A percentile compares a stretch with the other conserved stretches of the same genome.
Conservation (phyloP, 1,140 invertebrate species). For the Whitmania pigra region DNA sequence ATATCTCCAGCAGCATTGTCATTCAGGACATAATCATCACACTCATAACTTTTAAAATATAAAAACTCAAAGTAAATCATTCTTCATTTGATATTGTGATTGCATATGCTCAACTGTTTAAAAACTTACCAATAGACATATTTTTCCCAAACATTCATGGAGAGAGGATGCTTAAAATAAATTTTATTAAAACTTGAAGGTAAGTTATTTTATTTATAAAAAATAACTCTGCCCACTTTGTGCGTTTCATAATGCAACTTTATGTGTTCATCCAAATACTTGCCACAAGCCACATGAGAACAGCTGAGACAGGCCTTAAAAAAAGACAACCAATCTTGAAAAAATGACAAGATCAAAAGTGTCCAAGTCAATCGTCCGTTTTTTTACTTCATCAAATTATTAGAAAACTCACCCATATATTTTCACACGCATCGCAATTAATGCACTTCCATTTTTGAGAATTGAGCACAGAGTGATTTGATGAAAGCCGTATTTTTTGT, state of each 20-base stretch:
- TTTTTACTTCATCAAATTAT: background rate
- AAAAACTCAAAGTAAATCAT: background rate
- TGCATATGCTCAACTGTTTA: background rate
- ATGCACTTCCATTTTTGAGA: conserved; percentile 37
- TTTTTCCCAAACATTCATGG: conserved; percentile 37
- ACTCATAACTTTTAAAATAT: conserved; percentile 31
- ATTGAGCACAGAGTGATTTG: conserved; percentile 33
- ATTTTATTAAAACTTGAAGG: conserved; percentile 3
- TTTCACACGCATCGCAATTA: conserved; percentile 34
- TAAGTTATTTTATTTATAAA: background rate
- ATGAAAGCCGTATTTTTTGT: conserved; percentile 27
- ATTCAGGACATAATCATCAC: conserved; percentile 39
- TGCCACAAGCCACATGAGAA: conserved; percentile 36
- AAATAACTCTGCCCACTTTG: conserved; percentile 27
- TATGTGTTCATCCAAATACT: conserved; percentile 37
- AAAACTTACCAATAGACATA: conserved; percentile 38
- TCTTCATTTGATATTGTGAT: background rate
- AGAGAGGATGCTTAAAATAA: conserved; percentile 34
- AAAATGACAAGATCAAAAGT: background rate
- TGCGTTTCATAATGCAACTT: conserved; percentile 33
- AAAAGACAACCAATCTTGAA: conserved; percentile 8
- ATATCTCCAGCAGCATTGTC: conserved; percentile 35
- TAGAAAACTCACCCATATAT: conserved; percentile 31
- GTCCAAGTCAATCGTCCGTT: background rate
- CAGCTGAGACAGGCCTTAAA: conserved; percentile 37